phyloP scores from a whole-genome alignment of 2,113 vertebrate genomes.

The Oryctolagus cuniculus region mOryCun1.1 NC_091452.1:15226501-15227000 shows the following conservation, averaged over 20 bases:
- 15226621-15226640: neutral
- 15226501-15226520: neutral
- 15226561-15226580: slow-evolving; percentile 54
- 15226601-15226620: neutral
- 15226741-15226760: neutral
- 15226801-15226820: neutral
- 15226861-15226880: neutral
- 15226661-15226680: neutral
- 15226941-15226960: neutral
- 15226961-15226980: neutral
- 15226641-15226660: neutral
- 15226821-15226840: neutral
- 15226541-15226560: neutral
- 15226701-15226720: neutral
- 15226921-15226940: no score
- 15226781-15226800: neutral
- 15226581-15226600: slow-evolving; percentile 29
- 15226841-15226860: neutral
- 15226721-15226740: neutral
- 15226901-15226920: no score
- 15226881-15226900: neutral
- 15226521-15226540: neutral
- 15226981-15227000: neutral
- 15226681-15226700: neutral
- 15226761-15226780: neutral